A percentile compares a stretch with the other conserved stretches of the same genome.
phyloP scores from a whole-genome alignment of 2,888 invertebrate genomes.

The Caenorhabditis macrosperma region DNA sequence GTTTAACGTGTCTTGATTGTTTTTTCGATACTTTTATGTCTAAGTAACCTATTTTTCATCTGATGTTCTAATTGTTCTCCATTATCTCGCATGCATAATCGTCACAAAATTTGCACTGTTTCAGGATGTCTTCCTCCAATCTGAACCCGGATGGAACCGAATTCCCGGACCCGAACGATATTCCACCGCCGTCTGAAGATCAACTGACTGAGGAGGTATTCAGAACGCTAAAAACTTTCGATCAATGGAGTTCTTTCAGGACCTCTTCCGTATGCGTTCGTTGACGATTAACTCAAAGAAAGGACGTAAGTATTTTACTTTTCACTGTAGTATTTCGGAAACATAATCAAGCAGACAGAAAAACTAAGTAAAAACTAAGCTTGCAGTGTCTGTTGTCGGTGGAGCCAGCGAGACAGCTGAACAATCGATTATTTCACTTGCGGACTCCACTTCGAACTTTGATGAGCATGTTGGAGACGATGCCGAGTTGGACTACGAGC shows the following conservation, averaged over 20 bases:
- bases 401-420: slow-evolving; percentile 69
- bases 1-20: neutral
- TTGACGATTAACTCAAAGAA: slow-evolving; percentile 57
- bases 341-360: neutral
- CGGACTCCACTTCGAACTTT: slow-evolving; percentile 77
- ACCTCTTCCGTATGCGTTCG: slow-evolving; percentile 66
- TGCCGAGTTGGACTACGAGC: slow-evolving; percentile 44
- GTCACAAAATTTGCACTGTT: no score
- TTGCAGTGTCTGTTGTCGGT: slow-evolving; percentile 42
- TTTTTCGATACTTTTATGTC: neutral
- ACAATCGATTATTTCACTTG: slow-evolving; percentile 76
- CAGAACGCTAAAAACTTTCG: neutral
- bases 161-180: slow-evolving; percentile 58
- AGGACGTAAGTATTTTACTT: slow-evolving; percentile 57
- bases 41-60: no score
- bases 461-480: slow-evolving; percentile 73
- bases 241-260: slow-evolving; percentile 34
- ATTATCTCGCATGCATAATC: no score
- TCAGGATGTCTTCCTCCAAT: slow-evolving; percentile 40
- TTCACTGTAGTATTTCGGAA: neutral
- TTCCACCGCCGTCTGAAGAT: slow-evolving; percentile 62
- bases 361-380: no score
- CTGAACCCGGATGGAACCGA: slow-evolving; percentile 42
- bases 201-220: slow-evolving; percentile 67
- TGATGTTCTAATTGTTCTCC: neutral